Evolutionary conservation across 2,888 invertebrate genomes (phyloP), one percentile per base, ranked within the genome.

Genomic region (Platypus cylindrus): DNA sequence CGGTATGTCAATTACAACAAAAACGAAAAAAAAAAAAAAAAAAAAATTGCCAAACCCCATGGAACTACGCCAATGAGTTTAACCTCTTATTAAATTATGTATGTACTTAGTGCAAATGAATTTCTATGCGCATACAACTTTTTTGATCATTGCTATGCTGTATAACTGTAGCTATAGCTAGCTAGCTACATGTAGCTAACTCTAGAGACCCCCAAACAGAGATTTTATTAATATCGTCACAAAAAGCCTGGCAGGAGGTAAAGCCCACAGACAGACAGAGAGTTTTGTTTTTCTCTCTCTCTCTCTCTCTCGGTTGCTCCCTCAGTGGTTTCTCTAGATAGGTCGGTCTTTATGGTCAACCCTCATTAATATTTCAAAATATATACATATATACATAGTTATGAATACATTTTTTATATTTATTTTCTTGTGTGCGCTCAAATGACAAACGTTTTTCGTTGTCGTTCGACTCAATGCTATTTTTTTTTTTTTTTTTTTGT

Each of bases 311-410:
- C n/a, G n/a, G n/a, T n/a, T n/a, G n/a, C n/a, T n/a, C n/a, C n/a
- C n/a, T n/a, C n/a, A n/a, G n/a, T n/a, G n/a, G n/a, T n/a, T n/a
- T 25, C 39, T 42, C 39, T 37, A 39, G 37, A n/a, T n/a, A n/a
- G n/a, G n/a, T n/a, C n/a, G n/a, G 42, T 36, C 41, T 42, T 42
- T 42, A 42, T 39, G 42, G 42, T 42, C 39, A 39, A 42, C 42
- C 42, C 42, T 42, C 42, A 42, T 42, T 39, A 42, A 42, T 42
- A 42, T 34, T 42, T 42, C 38, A 34, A 38, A 32, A 38, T 36
- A 35, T 38, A 36, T 38, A 36, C 35, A 36, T 34, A 35, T 38
- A 16, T 13, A n/a, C n/a, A 36, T 32, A 33, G 36, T 38, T 41
- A 29, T 36, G 27, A n/a, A n/a, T n/a, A n/a, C 30, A 28, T 35